These are phyloP conservation scores for Danio aesculapii DNA, from an alignment of 2,797 vertebrate genomes.

Conservation along the genomic window DNA sequence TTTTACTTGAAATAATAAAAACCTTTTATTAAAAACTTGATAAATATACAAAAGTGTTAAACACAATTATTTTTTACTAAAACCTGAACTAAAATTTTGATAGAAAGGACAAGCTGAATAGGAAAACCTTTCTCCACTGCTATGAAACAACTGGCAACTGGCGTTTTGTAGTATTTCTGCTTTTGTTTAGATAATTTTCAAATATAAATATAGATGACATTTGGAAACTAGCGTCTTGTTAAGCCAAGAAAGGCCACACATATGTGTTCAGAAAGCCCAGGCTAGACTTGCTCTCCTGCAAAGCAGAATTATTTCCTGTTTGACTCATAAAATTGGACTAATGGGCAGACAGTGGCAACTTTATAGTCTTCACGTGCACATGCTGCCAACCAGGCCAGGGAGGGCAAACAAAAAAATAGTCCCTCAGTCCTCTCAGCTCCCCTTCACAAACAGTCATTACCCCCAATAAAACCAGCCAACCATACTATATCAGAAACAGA, in stretches of 20 bases:
- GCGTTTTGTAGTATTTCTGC: too few species aligned
- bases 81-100: too few species aligned
- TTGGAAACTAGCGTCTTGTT: not conserved
- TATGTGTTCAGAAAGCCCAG: not conserved
- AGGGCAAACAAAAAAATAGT: not conserved
- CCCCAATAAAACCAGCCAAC: slow-evolving; percentile 38
- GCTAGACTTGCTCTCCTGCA: not conserved
- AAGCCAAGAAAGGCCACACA: not conserved
- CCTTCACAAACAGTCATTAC: slow-evolving; percentile 44
- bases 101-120: too few species aligned
- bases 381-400: slow-evolving; percentile 19
- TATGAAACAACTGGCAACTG: not conserved
- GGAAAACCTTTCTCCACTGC: too few species aligned
- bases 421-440: slow-evolving; percentile 1
- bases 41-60: too few species aligned
- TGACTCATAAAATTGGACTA: slow-evolving; percentile 39
- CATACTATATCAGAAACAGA: slow-evolving; percentile 43
- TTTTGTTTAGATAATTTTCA: not conserved
- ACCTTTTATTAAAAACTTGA: too few species aligned
- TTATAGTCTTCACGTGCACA: slow-evolving; percentile 17
- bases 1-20: too few species aligned
- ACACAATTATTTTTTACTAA: too few species aligned
- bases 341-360: slow-evolving; percentile 31
- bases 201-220: too few species aligned
- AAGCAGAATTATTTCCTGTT: slow-evolving; percentile 45